These are phyloP conservation scores for Alligator sinensis DNA, from an alignment of 2,113 vertebrate genomes.

Conservation along the genomic window DNA sequence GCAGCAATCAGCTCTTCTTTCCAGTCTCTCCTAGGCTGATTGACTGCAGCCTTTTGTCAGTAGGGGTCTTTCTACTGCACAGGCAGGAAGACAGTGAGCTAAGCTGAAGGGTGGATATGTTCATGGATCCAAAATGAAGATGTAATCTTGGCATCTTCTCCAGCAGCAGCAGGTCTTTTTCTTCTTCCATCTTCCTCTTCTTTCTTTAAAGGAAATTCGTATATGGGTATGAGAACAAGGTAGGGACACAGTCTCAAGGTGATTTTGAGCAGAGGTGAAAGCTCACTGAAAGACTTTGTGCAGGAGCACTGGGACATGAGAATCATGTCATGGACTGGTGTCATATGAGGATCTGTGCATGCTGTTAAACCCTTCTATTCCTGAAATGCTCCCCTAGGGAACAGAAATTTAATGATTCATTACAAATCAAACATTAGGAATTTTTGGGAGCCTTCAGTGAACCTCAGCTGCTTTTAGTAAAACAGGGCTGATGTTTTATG, in stretches of 20 bases:
- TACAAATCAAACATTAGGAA: slow-evolving; percentile 36
- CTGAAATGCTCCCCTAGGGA: not conserved
- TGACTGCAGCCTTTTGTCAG: not conserved
- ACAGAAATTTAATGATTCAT: slow-evolving; percentile 15
- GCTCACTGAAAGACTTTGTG: slow-evolving; percentile 14
- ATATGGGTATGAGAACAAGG: not conserved
- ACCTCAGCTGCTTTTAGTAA: not conserved
- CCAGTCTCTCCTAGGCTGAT: not conserved
- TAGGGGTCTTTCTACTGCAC: not conserved
- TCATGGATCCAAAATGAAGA: not conserved
- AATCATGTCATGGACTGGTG: slow-evolving; percentile 2
- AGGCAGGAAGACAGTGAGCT: not conserved
- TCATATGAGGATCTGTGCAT: not conserved
- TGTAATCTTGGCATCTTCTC: not conserved
- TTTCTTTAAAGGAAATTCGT: not conserved
- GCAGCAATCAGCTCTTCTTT: not conserved
- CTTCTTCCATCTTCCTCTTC: not conserved
- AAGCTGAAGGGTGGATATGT: not conserved
- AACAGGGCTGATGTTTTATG: slow-evolving; percentile 46
- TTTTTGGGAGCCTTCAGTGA: slow-evolving; percentile 5
- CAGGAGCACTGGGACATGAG: not conserved
- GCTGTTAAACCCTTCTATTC: not conserved
- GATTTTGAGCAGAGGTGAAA: not conserved
- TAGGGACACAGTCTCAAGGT: not conserved
- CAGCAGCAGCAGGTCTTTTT: not conserved